Evolutionary conservation across 92 coral and sea anemone species (phyloP).

Genomic region (Heliopora coerulea): DNA sequence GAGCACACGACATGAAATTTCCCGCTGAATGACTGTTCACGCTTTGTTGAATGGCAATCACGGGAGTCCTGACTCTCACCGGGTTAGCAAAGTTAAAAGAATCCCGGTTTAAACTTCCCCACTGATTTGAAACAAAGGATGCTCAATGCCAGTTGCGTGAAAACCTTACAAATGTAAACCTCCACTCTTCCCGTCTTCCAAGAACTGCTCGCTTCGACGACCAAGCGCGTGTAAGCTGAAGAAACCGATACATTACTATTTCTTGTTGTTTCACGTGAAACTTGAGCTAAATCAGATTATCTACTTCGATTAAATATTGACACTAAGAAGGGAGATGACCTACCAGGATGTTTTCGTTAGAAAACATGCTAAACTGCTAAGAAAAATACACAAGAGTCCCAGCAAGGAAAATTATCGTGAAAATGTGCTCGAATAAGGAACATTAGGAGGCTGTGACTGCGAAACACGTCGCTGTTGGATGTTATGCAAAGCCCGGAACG

Average conservation of each 20-base stretch:
- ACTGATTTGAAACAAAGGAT: too few species aligned
- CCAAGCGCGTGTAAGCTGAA: neutral
- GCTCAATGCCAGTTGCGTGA: too few species aligned
- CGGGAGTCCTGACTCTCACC: too few species aligned
- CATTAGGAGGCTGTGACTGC: neutral
- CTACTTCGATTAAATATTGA: conserved; percentile 25
- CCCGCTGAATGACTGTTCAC: too few species aligned
- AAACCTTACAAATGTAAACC: neutral
- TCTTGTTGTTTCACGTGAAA: neutral
- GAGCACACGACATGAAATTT: too few species aligned
- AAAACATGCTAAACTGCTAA: neutral
- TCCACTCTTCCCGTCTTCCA: neutral
- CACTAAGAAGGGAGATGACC: neutral
- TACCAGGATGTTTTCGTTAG: neutral
- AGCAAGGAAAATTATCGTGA: neutral
- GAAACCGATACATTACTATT: neutral
- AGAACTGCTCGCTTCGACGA: neutral
- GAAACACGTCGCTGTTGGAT: neutral
- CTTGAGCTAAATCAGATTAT: conserved; percentile 11
- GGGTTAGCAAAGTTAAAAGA: too few species aligned
- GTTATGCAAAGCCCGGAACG: conserved; percentile 12
- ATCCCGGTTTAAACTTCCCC: too few species aligned
- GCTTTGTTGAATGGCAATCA: too few species aligned
- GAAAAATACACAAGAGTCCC: neutral
- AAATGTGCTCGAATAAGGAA: neutral